Conservation (phyloP, 2,888 invertebrate species). For the Apamea epomidion region DNA sequence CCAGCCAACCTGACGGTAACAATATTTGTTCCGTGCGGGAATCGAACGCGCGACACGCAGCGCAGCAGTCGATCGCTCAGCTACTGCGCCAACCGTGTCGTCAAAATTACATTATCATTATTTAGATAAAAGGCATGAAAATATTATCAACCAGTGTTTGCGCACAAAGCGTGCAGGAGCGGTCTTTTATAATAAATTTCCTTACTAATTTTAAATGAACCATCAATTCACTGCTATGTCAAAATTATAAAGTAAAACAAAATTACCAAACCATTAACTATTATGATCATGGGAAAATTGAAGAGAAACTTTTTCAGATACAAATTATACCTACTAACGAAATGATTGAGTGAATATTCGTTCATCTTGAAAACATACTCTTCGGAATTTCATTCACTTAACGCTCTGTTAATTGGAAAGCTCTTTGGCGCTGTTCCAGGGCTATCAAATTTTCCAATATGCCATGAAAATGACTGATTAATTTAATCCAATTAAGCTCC, state of each 20-base stretch:
- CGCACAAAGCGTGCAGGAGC: neutral
- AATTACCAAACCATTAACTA: neutral
- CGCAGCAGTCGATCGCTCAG: no score
- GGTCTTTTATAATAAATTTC: neutral
- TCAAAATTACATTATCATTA: neutral
- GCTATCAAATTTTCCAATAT: slow-evolving; percentile 57
- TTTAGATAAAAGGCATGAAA: neutral
- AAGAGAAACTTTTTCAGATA: neutral
- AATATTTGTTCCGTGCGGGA: no score
- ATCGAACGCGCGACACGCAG: no score
- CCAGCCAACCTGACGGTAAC: no score
- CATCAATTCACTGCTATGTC: neutral
- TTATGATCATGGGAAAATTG: neutral
- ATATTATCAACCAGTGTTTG: neutral
- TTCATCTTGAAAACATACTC: slow-evolving; percentile 46
- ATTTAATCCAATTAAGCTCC: slow-evolving; percentile 34
- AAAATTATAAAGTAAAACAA: neutral
- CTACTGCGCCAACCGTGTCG: no score
- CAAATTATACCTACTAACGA: slow-evolving; percentile 11
- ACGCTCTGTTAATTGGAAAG: slow-evolving; percentile 63
- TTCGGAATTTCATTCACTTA: slow-evolving; percentile 57
- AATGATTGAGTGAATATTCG: slow-evolving; percentile 32
- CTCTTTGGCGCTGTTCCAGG: slow-evolving; percentile 63
- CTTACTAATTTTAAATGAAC: neutral
- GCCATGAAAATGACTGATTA: slow-evolving; percentile 53